Percentiles rank a stretch among this genome's conserved stretches.
Evolutionary conservation across 2,888 invertebrate species (phyloP).

Genomic region (Tetragnatha montana): DNA sequence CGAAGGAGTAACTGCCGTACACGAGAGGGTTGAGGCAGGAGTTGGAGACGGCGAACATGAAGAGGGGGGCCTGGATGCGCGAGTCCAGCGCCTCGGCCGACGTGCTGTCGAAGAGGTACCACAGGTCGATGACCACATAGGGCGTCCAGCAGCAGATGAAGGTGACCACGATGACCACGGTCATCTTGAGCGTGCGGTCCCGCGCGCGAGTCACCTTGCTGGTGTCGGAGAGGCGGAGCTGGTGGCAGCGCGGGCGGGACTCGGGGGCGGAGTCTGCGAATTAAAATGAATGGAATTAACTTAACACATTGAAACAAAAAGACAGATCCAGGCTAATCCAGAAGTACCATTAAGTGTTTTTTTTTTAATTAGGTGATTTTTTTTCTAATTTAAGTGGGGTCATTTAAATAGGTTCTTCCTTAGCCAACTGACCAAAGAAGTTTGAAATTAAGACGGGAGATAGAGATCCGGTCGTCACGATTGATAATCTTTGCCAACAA

Average conservation of each 20-base stretch:
- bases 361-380: too few species aligned
- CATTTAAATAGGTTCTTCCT: too few species aligned
- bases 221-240: conserved; percentile 82
- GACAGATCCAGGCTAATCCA: too few species aligned
- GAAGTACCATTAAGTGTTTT: too few species aligned
- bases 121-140: conserved; percentile 84
- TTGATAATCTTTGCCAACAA: too few species aligned
- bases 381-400: too few species aligned
- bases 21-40: conserved; percentile 88
- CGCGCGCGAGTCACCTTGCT: conserved; percentile 84
- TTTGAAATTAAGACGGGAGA: too few species aligned
- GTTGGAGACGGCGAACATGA: conserved; percentile 87
- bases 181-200: conserved; percentile 84
- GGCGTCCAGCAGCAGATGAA: conserved; percentile 88
- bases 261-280: neutral
- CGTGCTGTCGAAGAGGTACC: conserved; percentile 82
- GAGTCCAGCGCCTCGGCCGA: conserved; percentile 82
- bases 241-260: conserved; percentile 70
- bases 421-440: too few species aligned
- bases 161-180: conserved; percentile 85
- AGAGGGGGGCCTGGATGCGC: conserved; percentile 76
- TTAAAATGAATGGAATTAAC: too few species aligned
- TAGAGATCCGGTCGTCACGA: too few species aligned
- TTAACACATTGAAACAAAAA: too few species aligned
- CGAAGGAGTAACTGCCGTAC: conserved; percentile 82